Conservation (phyloP, 2,797 vertebrate species). For the Taeniopygia guttata region DNA sequence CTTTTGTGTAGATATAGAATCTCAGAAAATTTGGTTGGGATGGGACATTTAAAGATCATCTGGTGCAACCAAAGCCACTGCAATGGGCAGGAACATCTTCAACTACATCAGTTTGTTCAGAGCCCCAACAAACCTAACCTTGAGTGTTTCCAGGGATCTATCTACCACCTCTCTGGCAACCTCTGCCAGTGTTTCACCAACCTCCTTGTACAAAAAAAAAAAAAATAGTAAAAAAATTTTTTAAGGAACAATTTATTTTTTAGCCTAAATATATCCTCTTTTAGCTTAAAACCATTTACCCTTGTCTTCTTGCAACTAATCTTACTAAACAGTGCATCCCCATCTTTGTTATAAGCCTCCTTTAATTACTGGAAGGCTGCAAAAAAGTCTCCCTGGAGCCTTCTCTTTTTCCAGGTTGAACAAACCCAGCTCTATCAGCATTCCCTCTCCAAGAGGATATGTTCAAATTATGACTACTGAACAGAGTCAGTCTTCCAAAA, state of each 20-base stretch:
- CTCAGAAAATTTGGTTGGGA: neutral
- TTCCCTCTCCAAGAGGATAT: neutral
- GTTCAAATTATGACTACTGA: neutral
- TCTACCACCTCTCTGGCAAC: neutral
- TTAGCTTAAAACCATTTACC: neutral
- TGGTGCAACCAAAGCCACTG: neutral
- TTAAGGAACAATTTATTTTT: neutral
- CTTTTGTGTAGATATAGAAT: neutral
- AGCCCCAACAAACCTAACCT: neutral
- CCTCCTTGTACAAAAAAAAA: neutral
- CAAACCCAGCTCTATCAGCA: neutral
- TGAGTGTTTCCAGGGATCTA: neutral
- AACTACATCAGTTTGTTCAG: neutral
- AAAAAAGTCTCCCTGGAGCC: neutral
- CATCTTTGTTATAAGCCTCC: neutral
- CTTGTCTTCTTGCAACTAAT: accelerated
- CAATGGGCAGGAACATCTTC: neutral
- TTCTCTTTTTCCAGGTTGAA: neutral
- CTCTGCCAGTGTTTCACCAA: neutral
- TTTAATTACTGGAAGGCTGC: neutral
- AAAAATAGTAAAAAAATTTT: neutral
- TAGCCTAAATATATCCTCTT: neutral
- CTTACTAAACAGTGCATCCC: neutral
- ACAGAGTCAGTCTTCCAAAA: neutral
- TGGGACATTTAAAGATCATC: neutral